phyloP scores from a whole-genome alignment of 2,888 invertebrate genomes.

The Octodonta nipae region DNA sequence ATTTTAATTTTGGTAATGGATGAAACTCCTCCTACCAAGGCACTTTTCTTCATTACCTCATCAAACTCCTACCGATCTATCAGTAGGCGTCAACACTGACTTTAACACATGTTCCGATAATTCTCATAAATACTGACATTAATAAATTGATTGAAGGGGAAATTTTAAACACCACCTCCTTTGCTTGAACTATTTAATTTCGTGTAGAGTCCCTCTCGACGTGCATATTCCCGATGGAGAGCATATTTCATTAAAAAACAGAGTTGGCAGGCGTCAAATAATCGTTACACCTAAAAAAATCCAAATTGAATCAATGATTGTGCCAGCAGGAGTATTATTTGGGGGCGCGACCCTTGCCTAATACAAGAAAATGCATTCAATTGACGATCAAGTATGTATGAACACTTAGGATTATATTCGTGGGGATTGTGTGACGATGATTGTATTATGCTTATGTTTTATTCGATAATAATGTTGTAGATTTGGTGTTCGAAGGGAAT shows the following conservation, averaged over 20 bases:
- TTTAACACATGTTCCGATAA: constrained; percentile 22
- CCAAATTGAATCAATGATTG: constrained; percentile 56
- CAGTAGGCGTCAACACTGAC: constrained; percentile 18
- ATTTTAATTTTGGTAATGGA: too few relatives aligned
- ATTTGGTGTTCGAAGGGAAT: too few relatives aligned
- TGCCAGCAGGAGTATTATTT: constrained; percentile 57
- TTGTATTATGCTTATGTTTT: constrained; percentile 28
- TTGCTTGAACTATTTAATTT: constrained; percentile 34
- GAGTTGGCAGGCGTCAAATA: constrained; percentile 33
- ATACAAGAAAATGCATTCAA: constrained; percentile 33
- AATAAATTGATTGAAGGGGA: constrained; percentile 25
- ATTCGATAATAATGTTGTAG: constrained; percentile 21
- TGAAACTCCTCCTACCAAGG: too few relatives aligned
- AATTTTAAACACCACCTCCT: constrained; percentile 27
- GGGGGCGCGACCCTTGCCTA: constrained; percentile 30
- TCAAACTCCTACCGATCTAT: constrained; percentile 10
- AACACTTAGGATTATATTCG: constrained; percentile 33
- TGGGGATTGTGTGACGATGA: constrained; percentile 23
- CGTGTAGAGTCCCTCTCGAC: constrained; percentile 19
- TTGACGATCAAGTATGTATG: constrained; percentile 36
- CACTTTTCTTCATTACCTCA: too few relatives aligned
- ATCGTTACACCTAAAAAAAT: constrained; percentile 42
- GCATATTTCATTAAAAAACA: constrained; percentile 35
- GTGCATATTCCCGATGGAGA: constrained; percentile 27
- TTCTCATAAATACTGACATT: constrained; percentile 25